These are phyloP conservation scores for Eonycteris spelaea DNA, from an alignment of 2,113 vertebrate genomes.

Conservation along the genomic window DNA sequence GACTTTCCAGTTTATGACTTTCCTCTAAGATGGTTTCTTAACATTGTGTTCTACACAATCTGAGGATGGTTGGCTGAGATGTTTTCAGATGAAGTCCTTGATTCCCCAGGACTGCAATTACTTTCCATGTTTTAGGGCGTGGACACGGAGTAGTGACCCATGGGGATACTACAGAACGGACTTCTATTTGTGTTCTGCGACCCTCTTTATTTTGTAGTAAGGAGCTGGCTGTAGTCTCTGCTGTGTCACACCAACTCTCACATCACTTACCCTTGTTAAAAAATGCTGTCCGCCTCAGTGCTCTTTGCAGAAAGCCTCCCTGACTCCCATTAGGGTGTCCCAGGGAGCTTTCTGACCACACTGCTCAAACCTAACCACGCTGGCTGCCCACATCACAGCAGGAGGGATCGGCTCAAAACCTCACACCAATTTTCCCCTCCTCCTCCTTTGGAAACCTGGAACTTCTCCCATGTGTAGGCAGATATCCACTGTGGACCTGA, in stretches of 20 bases:
- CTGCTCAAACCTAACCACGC: neutral
- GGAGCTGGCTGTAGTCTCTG: neutral
- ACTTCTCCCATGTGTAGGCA: conserved; percentile 1
- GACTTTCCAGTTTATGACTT: neutral
- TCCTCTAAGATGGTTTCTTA: neutral
- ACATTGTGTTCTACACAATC: neutral
- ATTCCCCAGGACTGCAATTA: neutral
- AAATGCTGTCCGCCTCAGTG: conserved; percentile 54
- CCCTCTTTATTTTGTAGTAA: conserved; percentile 27
- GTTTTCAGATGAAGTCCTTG: neutral
- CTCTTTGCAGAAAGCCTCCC: conserved; percentile 24
- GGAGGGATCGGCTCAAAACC: conserved; percentile 50
- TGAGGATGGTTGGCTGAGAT: neutral
- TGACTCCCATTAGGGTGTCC: conserved; percentile 7
- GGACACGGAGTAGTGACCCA: neutral
- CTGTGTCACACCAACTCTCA: conserved; percentile 18
- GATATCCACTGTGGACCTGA: conserved; percentile 39
- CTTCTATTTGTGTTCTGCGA: conserved; percentile 20
- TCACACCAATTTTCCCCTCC: conserved; percentile 38
- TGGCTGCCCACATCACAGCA: conserved; percentile 46
- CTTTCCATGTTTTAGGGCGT: neutral
- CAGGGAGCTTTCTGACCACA: conserved; percentile 51
- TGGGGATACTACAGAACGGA: neutral
- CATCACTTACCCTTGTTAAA: conserved; percentile 65
- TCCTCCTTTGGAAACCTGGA: conserved; percentile 19